A percentile compares a stretch with the other conserved stretches of the same genome.
Evolutionary conservation across 2,113 vertebrate genomes (phyloP).

Genomic region (Indicator indicator): DNA sequence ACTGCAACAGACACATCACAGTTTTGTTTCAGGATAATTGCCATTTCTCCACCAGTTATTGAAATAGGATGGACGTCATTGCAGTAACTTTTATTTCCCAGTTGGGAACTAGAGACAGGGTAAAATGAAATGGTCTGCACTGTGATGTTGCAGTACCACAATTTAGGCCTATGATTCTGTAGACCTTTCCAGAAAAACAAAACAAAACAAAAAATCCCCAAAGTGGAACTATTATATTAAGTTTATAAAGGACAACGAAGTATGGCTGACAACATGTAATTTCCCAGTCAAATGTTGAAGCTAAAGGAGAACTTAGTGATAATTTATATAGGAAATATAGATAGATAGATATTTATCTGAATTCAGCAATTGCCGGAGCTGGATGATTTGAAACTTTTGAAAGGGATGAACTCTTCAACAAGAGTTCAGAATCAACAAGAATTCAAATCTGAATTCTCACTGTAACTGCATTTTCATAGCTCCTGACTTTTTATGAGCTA

Average conservation of each 20-base stretch:
- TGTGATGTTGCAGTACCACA: background rate
- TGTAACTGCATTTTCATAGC: background rate
- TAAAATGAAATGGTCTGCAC: background rate
- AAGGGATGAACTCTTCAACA: background rate
- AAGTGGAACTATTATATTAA: background rate
- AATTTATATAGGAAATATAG: background rate
- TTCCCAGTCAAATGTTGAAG: background rate
- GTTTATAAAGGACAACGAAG: background rate
- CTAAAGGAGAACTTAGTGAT: background rate
- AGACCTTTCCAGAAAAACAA: background rate
- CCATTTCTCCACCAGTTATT: background rate
- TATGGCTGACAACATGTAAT: background rate
- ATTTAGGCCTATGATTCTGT: rapidly evolving
- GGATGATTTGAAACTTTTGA: background rate
- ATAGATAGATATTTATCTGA: background rate
- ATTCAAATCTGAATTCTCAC: background rate
- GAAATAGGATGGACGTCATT: background rate
- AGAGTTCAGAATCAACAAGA: background rate
- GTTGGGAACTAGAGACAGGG: background rate
- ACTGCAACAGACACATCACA: background rate
- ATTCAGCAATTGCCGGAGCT: background rate
- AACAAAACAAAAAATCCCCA: background rate
- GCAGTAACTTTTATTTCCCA: background rate
- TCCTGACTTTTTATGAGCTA: background rate
- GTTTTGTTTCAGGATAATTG: background rate